Evolutionary conservation across 2,888 invertebrate genomes (phyloP), one percentile per base, ranked within the genome.

Genomic region (Epirrhoe tristata): DNA sequence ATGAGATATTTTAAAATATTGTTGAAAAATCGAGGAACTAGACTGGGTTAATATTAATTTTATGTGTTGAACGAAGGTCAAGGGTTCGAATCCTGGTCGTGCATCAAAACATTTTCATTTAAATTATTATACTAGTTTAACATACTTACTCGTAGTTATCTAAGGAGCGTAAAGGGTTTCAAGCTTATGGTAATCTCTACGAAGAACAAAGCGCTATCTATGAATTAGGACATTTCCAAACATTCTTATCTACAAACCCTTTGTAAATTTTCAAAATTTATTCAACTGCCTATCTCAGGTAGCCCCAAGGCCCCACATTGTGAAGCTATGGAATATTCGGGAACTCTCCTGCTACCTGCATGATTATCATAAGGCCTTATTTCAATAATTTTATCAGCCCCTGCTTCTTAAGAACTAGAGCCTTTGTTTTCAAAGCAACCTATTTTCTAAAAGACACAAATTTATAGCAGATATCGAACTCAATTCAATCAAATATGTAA

Each of bases 321-420:
- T 36, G 34, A 36, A 57, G 50, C 39, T 36, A 63, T 60, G 46
- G 48, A 66, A 70, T 66, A 70, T 63, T 58, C 63, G 50, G 24
- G 43, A 56, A 61, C 53, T 58, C 14, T 67, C 31, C 55, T n/a
- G 57, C 66, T 72, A 72, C 67, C 70, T 70, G 70, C 61, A 52
- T 52, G 24, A 63, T 65, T 65, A 58, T 56, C 66, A 70, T 68
- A 72, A 64, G 63, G 53, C 39, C 55, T 67, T 16, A 63, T 68
- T 62, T 55, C 36, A 59, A 67, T 63, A 60, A 60, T 57, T 73
- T 69, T 69, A 68, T 58, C 31, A 61, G 66, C 66, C 59, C 31
- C 58, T 12, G 12, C 12, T 43, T 43, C 39, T 43, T 43, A 12
- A 12, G 12, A 43, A 43, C 24, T 24, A 34, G 7, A 34, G 7